phyloP scores from a whole-genome alignment of 2,113 vertebrate genomes.

The Campylorhamphus procurvoides region DNA sequence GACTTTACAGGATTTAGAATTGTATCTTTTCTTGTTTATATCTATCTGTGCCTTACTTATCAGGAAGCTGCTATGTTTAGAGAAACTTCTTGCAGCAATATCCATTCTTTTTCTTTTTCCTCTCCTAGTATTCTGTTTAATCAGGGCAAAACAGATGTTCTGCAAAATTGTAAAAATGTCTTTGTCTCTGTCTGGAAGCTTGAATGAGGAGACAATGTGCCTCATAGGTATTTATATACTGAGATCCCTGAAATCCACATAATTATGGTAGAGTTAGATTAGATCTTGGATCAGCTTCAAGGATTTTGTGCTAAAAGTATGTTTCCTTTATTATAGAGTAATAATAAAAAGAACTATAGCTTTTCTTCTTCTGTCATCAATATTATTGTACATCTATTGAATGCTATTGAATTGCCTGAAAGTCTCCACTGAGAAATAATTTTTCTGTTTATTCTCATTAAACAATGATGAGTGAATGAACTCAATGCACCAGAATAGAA shows the following conservation, averaged over 20 bases:
- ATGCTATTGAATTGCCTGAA: neutral
- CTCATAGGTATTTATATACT: neutral
- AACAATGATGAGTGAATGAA: neutral
- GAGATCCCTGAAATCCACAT: neutral
- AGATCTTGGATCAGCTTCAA: slow-evolving; percentile 22
- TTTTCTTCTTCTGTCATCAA: neutral
- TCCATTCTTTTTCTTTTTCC: neutral
- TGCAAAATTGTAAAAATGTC: neutral
- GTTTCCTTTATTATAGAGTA: neutral
- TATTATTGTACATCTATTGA: neutral
- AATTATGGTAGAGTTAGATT: slow-evolving; percentile 1
- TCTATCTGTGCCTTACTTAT: neutral
- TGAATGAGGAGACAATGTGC: neutral
- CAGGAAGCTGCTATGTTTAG: neutral
- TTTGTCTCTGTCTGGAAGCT: neutral
- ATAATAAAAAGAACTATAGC: neutral
- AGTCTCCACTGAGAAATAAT: neutral
- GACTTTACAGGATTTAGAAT: neutral
- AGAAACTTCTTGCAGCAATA: neutral
- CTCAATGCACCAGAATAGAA: neutral
- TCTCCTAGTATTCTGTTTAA: neutral
- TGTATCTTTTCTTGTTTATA: neutral
- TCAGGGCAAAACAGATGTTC: neutral
- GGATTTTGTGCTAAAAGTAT: slow-evolving; percentile 12
- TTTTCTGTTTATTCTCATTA: neutral